Evolutionary conservation across 2,888 invertebrate species (phyloP), one percentile per base, ranked within the genome.

Genomic region (Piscicola geometra): DNA sequence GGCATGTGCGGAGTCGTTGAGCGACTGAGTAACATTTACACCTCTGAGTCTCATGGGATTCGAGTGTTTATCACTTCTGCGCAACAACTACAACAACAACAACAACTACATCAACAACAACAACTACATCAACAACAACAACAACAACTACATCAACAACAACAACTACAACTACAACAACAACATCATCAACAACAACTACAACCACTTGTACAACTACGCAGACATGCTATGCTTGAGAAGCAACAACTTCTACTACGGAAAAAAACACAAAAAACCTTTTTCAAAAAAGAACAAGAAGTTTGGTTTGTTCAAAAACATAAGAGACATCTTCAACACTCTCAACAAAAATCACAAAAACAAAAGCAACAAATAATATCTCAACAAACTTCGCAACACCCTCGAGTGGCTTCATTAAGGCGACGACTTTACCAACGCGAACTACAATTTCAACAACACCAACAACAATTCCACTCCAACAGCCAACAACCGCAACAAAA

Each of bases 171-270:
- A 15, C 74, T 1, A 33, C 74, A 64, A 3, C 66, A 35, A 36
- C 66, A 67, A 25, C 67, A 36, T 67, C 36, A 67, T 66, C 67
- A 41, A 35, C 67, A 28, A 15, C 50, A 75, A 66, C 36, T 28
- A 41, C 67, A 67, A 28, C 75, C 25, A 41, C 41, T 41, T 41
- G 47, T 21, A 30, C 68, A 33, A 30, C 52, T 12, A 47, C 67
- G 28, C 66, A 35, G 25, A 28, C 66, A 67, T 66, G 64, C 18
- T 74, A 41, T 1, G 64, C 66, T 9, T 33, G n/a, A 36, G 25
- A 33, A 25, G 41, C 67, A 47, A 30, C 73, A 33, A 50, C 56
- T 33, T 21, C 41, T 9, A 41, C 41, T 9, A 41, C 41, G n/a
- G n/a, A n/a, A 41, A 41, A 3, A 41, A 41, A 41, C 41, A 41